phyloP scores from a whole-genome alignment of 1,140 invertebrate species.

The Drosophila varians region DNA sequence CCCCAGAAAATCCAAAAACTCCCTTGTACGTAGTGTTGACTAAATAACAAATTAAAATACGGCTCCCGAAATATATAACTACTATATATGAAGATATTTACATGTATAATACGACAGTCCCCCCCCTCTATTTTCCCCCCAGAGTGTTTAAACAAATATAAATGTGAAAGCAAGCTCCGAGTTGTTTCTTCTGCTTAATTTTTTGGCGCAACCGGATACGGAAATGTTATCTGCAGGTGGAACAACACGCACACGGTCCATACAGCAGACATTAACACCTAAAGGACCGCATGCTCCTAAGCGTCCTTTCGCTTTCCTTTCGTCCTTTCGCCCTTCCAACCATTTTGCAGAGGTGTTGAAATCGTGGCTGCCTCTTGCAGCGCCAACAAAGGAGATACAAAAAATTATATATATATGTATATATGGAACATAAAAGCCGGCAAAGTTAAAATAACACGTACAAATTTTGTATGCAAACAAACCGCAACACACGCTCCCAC shows the following conservation, averaged over 20 bases:
- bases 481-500: slow-evolving; percentile 43
- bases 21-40: slow-evolving; percentile 32
- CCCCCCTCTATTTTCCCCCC: slow-evolving; percentile 50
- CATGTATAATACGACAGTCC: slow-evolving; percentile 38
- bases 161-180: slow-evolving; percentile 63
- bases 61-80: slow-evolving; percentile 26
- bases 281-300: slow-evolving; percentile 55
- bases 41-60: background rate
- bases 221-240: slow-evolving; percentile 54
- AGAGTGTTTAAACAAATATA: slow-evolving; percentile 76
- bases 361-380: slow-evolving; percentile 32
- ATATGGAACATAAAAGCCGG: slow-evolving; percentile 51
- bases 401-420: slow-evolving; percentile 46
- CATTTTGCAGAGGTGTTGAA: slow-evolving; percentile 56
- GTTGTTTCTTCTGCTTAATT: slow-evolving; percentile 34
- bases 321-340: background rate
- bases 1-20: background rate
- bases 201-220: slow-evolving; percentile 29
- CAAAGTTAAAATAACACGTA: slow-evolving; percentile 69
- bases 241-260: slow-evolving; percentile 50
- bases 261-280: slow-evolving; percentile 73
- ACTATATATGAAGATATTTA: slow-evolving; percentile 41
- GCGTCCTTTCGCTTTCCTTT: background rate
- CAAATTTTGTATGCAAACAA: slow-evolving; percentile 74
- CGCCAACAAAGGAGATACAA: slow-evolving; percentile 42